These are phyloP conservation scores for Zootermopsis nevadensis DNA, from an alignment of 2,888 invertebrate species.

Conservation along the genomic window DNA sequence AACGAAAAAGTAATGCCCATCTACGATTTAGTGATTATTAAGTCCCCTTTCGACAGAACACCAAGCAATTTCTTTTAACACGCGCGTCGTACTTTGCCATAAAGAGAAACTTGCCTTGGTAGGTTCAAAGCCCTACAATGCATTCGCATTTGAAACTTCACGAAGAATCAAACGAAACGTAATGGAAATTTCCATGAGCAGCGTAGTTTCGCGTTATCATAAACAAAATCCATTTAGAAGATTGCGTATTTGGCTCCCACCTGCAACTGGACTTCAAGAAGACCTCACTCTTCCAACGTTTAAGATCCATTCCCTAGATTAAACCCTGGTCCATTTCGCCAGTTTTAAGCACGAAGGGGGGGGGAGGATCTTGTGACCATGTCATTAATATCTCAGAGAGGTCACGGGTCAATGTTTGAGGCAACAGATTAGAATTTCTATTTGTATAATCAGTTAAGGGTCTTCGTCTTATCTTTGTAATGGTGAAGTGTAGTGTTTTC, in stretches of 20 bases:
- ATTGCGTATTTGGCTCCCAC: neutral
- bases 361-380: neutral
- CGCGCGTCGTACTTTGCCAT: too few relatives aligned
- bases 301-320: neutral
- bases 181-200: neutral
- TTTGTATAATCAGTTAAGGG: too few relatives aligned
- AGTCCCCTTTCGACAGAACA: too few relatives aligned
- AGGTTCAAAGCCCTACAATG: neutral
- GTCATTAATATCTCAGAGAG: neutral
- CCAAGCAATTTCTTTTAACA: too few relatives aligned
- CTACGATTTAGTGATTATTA: too few relatives aligned
- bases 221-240: conserved; percentile 1
- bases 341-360: neutral
- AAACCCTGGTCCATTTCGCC: neutral
- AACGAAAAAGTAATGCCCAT: too few relatives aligned
- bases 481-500: too few relatives aligned
- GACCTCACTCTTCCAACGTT: neutral
- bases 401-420: too few relatives aligned
- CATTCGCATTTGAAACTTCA: neutral
- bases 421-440: too few relatives aligned
- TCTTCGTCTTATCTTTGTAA: too few relatives aligned
- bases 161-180: neutral
- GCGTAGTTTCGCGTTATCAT: neutral
- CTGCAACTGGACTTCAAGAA: neutral
- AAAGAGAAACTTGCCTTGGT: too few relatives aligned